Evolutionary conservation across 2,113 vertebrate genomes (phyloP), one percentile per base, ranked within the genome.

Genomic region (Larimichthys polyactis): DNA sequence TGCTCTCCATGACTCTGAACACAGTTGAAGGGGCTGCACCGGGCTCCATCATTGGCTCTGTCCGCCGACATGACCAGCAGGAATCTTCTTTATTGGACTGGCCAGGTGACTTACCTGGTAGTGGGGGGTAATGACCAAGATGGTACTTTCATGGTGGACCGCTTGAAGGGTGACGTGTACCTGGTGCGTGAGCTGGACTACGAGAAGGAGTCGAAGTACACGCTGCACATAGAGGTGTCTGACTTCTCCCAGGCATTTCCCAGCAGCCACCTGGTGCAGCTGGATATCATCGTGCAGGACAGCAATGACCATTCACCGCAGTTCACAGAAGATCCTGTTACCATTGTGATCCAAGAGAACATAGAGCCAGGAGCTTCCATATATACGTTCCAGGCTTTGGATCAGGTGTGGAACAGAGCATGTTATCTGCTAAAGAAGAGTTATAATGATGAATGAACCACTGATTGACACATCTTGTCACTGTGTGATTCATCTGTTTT

Each of bases 271-370:
- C 81, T 97, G 84, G 90, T 99, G 79, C 92, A 97, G 60, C 95
- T 99, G 11, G 96, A 97, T 36, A 96, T 99, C 89, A 90, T 94
- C 0, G 96, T 99, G 44, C 96, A 97, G 89, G 98, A 99, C 87
- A 96, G 95, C 85, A 99, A 99, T 0, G 98, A 99, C 88, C 97
- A 99, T 12, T 86, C 95, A 0, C 98, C 98, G 1, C 81, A 92
- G 83, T 99, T 99, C 76, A 94, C 96, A 0, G 96, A 98, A n/a
- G 98, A 99, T 69, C 98, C 97, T 0, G 75, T 99, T 54, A 97
- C 97, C 9, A 93, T 99, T 1, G 97, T 98, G 72, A 92, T 99
- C 43, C 91, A 95, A 0, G 98, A 99, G 92, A 97, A 97, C 12
- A 89, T 93, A 0, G 93, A 94, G 17, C 92, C 94, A 0, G 96